Evolutionary conservation across 2,113 vertebrate genomes (phyloP).

Genomic region (Electrona antarctica): DNA sequence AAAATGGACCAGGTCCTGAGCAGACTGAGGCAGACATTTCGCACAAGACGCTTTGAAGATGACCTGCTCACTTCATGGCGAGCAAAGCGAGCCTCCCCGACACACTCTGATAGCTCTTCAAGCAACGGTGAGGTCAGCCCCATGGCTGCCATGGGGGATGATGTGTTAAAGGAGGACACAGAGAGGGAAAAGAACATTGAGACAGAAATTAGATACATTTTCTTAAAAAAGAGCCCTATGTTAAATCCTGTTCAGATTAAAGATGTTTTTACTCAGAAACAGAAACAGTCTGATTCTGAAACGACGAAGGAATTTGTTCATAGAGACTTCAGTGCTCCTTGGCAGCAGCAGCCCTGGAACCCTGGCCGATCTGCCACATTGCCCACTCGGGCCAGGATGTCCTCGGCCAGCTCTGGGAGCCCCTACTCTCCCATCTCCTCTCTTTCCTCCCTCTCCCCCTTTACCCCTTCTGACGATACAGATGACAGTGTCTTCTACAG

Average conservation of each 20-base stretch:
- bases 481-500: constrained; percentile 76
- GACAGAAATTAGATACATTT: constrained; percentile 41
- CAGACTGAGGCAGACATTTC: constrained; percentile 71
- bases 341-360: constrained; percentile 10
- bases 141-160: constrained; percentile 20
- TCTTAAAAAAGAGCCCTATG: constrained; percentile 3
- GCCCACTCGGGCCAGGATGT: constrained; percentile 40
- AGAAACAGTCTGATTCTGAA: constrained; percentile 25
- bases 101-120: constrained; percentile 45
- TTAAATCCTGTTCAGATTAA: not conserved
- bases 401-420: constrained; percentile 59
- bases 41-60: constrained; percentile 58
- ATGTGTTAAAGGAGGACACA: constrained; percentile 15
- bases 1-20: constrained; percentile 73
- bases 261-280: constrained; percentile 9
- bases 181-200: constrained; percentile 25
- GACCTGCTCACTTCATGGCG: constrained; percentile 51
- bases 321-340: constrained; percentile 43
- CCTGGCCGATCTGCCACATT: constrained; percentile 30
- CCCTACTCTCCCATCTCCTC: constrained; percentile 67
- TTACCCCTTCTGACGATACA: constrained; percentile 43
- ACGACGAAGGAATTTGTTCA: constrained; percentile 30
- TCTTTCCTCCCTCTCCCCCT: constrained; percentile 56
- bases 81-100: constrained; percentile 47
- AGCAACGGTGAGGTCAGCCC: constrained; percentile 47